Conservation (phyloP, 2,113 vertebrate genomes). For the Puntigrus tetrazona region DNA sequence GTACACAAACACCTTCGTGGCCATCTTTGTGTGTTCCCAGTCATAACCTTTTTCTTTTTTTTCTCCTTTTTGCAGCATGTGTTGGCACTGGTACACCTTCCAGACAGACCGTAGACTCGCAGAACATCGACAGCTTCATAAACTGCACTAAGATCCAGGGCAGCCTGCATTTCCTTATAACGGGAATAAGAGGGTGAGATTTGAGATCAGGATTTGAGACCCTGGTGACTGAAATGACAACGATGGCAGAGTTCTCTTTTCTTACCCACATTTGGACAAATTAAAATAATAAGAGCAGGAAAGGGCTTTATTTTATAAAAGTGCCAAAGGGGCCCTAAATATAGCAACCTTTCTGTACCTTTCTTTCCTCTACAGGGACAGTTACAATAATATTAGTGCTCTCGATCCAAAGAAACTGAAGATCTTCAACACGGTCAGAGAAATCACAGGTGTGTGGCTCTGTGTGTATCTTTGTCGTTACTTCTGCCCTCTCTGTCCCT, state of each 20-base stretch:
- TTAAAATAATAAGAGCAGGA: background rate
- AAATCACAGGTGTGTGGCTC: constrained; percentile 83
- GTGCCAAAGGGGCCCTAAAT: background rate
- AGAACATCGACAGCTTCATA: constrained; percentile 88
- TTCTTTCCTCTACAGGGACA: constrained; percentile 72
- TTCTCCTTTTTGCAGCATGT: constrained; percentile 74
- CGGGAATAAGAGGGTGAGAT: constrained; percentile 86
- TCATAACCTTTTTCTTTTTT: background rate
- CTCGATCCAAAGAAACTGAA: constrained; percentile 89
- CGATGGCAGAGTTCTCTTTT: background rate
- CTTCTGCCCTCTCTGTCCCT: background rate
- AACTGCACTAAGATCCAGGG: constrained; percentile 95
- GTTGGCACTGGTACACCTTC: constrained; percentile 77
- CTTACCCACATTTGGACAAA: background rate
- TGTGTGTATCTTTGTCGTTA: background rate
- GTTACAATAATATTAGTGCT: constrained; percentile 71
- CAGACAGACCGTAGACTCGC: constrained; percentile 84
- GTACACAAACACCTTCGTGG: background rate
- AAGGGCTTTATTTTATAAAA: background rate
- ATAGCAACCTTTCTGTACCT: constrained; percentile 1
- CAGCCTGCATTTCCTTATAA: constrained; percentile 89
- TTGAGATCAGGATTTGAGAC: background rate
- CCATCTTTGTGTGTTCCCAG: background rate
- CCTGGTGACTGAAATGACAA: background rate
- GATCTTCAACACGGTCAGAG: constrained; percentile 85